These are phyloP conservation scores for Sebastolobus altivelis DNA, from an alignment of 2,797 vertebrate genomes.

Conservation along the genomic window DNA sequence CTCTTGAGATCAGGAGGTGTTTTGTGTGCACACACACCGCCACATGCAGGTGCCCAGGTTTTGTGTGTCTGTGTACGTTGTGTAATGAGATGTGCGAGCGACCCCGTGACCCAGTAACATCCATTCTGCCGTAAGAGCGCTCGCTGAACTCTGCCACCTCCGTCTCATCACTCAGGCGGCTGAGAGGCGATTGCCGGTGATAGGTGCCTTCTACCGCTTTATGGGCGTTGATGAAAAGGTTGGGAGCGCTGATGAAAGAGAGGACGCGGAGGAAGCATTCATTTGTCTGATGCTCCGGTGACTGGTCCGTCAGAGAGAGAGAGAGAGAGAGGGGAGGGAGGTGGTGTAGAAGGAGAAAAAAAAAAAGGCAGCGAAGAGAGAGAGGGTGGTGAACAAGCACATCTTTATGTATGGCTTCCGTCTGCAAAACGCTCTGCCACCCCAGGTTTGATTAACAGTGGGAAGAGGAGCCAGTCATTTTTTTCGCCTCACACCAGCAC, in stretches of 20 bases:
- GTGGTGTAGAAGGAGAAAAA: conserved; percentile 1
- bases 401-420: conserved; percentile 85
- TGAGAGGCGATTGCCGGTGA: conserved; percentile 76
- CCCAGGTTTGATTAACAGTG: conserved; percentile 79
- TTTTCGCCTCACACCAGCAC: conserved; percentile 72
- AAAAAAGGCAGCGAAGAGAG: conserved; percentile 8
- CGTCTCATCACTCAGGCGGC: conserved; percentile 79
- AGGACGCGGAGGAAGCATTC: conserved; percentile 70
- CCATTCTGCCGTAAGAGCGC: conserved; percentile 69
- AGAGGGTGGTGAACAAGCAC: conserved; percentile 72
- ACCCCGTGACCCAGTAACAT: conserved; percentile 80
- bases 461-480: conserved; percentile 74
- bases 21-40: background rate
- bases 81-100: conserved; percentile 72
- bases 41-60: conserved; percentile 16
- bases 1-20: background rate
- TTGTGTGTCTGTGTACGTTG: conserved; percentile 52
- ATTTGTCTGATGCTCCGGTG: conserved; percentile 77
- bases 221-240: conserved; percentile 82
- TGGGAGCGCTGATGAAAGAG: conserved; percentile 80
- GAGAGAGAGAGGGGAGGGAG: conserved; percentile 32
- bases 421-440: conserved; percentile 73
- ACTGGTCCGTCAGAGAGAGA: conserved; percentile 59
- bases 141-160: conserved; percentile 74
- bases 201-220: conserved; percentile 74